Evolutionary conservation across 2,797 vertebrate species (phyloP).

Genomic region (Gobionotothen gibberifrons): DNA sequence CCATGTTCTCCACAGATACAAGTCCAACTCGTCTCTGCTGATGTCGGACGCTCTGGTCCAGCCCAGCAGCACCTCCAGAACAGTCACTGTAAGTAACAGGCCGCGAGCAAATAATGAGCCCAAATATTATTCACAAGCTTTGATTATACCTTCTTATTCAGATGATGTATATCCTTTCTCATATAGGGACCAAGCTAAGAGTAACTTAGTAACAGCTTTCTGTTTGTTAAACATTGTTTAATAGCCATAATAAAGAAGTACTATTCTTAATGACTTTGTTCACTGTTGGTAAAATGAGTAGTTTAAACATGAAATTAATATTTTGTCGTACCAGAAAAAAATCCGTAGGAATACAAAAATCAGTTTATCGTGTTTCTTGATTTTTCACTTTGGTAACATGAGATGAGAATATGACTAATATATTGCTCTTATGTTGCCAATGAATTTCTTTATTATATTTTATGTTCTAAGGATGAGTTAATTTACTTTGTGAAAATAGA

Average conservation of each 20-base stretch:
- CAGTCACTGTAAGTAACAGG: slow-evolving; percentile 90
- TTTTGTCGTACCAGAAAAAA: neutral
- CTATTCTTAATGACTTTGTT: neutral
- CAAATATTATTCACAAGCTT: neutral
- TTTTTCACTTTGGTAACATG: too few species aligned
- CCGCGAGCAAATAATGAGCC: neutral
- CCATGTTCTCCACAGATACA: slow-evolving; percentile 83
- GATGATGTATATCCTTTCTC: neutral
- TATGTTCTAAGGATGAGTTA: too few species aligned
- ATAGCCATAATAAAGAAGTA: neutral
- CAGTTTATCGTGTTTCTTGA: too few species aligned
- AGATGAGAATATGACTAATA: too few species aligned
- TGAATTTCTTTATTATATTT: too few species aligned
- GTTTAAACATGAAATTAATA: neutral
- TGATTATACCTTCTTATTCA: neutral
- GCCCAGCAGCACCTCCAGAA: slow-evolving; percentile 90
- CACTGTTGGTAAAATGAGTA: neutral
- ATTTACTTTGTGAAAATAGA: too few species aligned
- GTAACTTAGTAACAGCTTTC: neutral
- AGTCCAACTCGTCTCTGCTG: slow-evolving; percentile 94
- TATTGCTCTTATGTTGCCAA: too few species aligned
- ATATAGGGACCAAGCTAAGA: neutral
- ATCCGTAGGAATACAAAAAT: too few species aligned
- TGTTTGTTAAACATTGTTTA: neutral
- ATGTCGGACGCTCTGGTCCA: slow-evolving; percentile 95